These are phyloP conservation scores for Pomacea canaliculata DNA, from an alignment of 2,888 invertebrate genomes.

Conservation along the genomic window DNA sequence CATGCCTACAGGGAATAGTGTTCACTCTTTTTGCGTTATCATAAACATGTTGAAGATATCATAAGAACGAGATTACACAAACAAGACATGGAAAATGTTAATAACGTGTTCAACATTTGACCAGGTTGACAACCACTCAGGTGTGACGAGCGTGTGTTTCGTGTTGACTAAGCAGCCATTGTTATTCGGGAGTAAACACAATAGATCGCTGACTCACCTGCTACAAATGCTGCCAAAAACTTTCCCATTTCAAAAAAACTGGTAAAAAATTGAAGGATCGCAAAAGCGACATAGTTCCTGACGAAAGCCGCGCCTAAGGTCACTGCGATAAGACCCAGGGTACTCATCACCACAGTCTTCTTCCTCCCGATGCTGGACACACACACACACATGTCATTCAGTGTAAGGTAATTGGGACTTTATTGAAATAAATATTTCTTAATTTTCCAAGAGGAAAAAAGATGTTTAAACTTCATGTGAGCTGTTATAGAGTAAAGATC, in stretches of 20 bases:
- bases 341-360: conserved; percentile 80
- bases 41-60: too few species aligned
- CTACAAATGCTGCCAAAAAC: conserved; percentile 84
- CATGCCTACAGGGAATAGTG: conserved; percentile 45
- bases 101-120: too few species aligned
- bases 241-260: conserved; percentile 78
- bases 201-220: conserved; percentile 66
- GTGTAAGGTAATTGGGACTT: too few species aligned
- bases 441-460: too few species aligned
- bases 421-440: too few species aligned
- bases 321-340: conserved; percentile 76
- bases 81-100: too few species aligned
- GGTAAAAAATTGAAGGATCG: conserved; percentile 79
- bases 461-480: too few species aligned
- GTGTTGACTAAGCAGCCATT: too few species aligned
- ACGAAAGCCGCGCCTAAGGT: conserved; percentile 79
- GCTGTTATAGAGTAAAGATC: too few species aligned
- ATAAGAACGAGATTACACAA: not conserved
- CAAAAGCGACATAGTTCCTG: conserved; percentile 78
- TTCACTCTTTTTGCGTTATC: not conserved
- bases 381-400: not conserved
- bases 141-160: not conserved
- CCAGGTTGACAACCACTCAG: too few species aligned
- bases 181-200: too few species aligned
- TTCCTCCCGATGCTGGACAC: conserved; percentile 79